phyloP scores from a whole-genome alignment of 2,797 vertebrate species.

The Neopelma chrysocephalum region DNA sequence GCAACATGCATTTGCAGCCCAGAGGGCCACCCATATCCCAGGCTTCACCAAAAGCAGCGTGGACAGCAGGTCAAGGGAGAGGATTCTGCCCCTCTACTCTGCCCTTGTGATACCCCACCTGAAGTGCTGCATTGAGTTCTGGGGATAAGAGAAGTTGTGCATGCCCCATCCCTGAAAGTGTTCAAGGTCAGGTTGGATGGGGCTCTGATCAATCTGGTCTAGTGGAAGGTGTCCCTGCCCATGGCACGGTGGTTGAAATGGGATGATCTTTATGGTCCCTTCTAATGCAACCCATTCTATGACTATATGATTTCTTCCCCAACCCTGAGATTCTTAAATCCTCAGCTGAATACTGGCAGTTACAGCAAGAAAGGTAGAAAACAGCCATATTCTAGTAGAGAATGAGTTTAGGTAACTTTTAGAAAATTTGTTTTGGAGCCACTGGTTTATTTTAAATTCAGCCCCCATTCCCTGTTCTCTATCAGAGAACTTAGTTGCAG shows the following conservation, averaged over 20 bases:
- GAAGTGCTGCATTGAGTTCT: neutral
- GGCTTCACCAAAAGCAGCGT: neutral
- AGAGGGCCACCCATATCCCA: too few relatives aligned
- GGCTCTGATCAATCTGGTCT: neutral
- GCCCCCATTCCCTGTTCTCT: neutral
- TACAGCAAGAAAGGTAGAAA: neutral
- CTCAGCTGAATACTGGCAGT: neutral
- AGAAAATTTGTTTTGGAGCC: neutral
- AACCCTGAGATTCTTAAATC: neutral
- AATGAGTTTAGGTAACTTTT: neutral
- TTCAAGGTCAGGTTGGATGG: neutral
- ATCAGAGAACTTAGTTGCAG: neutral
- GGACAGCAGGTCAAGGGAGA: neutral
- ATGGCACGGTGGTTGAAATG: neutral
- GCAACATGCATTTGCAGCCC: neutral
- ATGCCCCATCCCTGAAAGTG: neutral
- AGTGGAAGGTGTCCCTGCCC: neutral
- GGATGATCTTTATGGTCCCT: neutral
- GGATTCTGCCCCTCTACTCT: neutral
- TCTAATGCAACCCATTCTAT: neutral
- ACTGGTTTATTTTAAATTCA: neutral
- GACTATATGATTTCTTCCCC: neutral
- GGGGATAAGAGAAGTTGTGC: neutral
- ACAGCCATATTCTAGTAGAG: neutral
- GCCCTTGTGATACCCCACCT: neutral